Percentiles rank a stretch among this genome's conserved stretches.
Conservation (phyloP, 2,113 vertebrate species). For the Poicephalus gulielmi region DNA sequence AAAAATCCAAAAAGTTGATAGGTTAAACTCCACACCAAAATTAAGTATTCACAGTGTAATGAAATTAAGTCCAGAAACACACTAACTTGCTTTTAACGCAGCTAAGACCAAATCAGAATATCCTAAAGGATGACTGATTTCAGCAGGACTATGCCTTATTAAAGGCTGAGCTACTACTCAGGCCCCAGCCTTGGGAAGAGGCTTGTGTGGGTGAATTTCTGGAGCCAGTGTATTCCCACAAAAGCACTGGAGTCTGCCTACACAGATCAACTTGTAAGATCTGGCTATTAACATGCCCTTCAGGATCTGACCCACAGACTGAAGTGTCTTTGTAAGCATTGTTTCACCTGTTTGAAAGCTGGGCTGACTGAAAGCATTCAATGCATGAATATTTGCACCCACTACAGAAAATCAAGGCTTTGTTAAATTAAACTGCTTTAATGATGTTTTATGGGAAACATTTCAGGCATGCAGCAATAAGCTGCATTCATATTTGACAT, state of each 20-base stretch:
- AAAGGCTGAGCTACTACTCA: background rate
- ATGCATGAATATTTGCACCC: constrained; percentile 72
- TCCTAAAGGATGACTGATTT: background rate
- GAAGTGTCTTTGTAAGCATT: constrained; percentile 49
- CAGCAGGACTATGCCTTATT: background rate
- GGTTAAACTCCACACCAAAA: background rate
- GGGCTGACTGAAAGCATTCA: constrained; percentile 59
- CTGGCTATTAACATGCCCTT: constrained; percentile 14
- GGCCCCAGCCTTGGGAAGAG: background rate
- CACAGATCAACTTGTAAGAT: background rate
- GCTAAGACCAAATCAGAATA: background rate
- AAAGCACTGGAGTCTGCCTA: background rate
- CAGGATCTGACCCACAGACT: background rate
- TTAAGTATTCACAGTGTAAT: background rate
- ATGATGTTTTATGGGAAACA: constrained; percentile 74
- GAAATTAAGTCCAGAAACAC: background rate
- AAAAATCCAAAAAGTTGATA: background rate
- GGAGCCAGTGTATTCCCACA: background rate
- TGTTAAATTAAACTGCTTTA: constrained; percentile 68
- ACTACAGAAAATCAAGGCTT: constrained; percentile 73
- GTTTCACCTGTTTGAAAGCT: constrained; percentile 63
- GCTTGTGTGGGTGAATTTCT: background rate
- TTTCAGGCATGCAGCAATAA: constrained; percentile 71
- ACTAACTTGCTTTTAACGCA: background rate
- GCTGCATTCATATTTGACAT: constrained; percentile 72